These are phyloP conservation scores for Eustalomyia histrio DNA, from an alignment of 2,888 invertebrate genomes.

Conservation along the genomic window DNA sequence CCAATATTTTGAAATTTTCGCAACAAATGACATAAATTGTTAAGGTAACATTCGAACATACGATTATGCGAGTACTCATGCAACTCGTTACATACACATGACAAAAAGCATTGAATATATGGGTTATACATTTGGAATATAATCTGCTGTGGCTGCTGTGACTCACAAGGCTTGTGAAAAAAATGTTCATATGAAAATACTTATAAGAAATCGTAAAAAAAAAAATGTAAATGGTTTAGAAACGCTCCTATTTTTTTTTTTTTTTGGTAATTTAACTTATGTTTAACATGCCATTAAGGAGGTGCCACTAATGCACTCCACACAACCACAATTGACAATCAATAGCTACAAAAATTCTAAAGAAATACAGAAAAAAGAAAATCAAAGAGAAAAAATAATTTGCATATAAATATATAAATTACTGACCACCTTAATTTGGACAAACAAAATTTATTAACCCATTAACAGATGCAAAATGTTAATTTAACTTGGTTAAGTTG, in stretches of 20 bases:
- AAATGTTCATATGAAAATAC: background rate
- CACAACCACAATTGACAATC: constrained; percentile 35
- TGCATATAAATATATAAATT: constrained; percentile 18
- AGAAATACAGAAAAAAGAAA: constrained; percentile 12
- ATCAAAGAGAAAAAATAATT: background rate
- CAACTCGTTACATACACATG: constrained; percentile 43
- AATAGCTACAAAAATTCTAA: constrained; percentile 29
- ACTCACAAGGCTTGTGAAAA: constrained; percentile 39
- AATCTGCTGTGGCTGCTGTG: constrained; percentile 57
- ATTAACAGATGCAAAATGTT: background rate
- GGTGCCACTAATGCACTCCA: constrained; percentile 62
- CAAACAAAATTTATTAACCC: constrained; percentile 21
- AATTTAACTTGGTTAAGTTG: background rate
- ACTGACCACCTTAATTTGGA: constrained; percentile 51
- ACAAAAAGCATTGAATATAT: constrained; percentile 56
- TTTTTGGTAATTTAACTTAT: constrained; percentile 51
- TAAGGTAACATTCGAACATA: constrained; percentile 31
- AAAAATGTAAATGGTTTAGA: constrained; percentile 53
- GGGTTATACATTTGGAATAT: constrained; percentile 43
- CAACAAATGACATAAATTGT: constrained; percentile 60
- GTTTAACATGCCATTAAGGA: constrained; percentile 62
- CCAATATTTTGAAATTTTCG: constrained; percentile 51
- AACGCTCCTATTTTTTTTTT: constrained; percentile 58
- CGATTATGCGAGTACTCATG: constrained; percentile 16
- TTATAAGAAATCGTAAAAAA: background rate